Evolutionary conservation across 2,113 vertebrate species (phyloP).

Genomic region (Lampris incognitus): DNA sequence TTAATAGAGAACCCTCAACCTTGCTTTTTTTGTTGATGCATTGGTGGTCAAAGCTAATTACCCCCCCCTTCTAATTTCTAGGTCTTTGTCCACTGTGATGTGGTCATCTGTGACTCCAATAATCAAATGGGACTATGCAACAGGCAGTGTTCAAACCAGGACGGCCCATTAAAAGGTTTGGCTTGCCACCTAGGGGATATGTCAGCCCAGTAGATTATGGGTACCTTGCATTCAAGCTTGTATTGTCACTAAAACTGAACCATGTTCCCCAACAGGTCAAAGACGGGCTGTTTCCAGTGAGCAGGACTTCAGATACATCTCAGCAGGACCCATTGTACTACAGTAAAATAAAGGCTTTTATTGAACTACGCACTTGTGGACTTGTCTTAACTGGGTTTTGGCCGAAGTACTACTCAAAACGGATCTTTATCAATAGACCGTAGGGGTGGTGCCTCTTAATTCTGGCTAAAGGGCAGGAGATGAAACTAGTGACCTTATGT

Average conservation of each 20-base stretch:
- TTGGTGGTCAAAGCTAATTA: no score
- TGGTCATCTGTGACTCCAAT: slow-evolving; percentile 67
- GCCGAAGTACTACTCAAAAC: no score
- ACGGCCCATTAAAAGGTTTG: slow-evolving; percentile 21
- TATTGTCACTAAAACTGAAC: no score
- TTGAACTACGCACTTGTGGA: neutral
- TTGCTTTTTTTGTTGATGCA: no score
- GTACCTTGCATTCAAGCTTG: no score
- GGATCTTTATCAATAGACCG: no score
- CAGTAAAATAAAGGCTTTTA: slow-evolving; percentile 21
- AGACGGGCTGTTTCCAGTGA: slow-evolving; percentile 31
- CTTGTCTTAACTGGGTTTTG: no score
- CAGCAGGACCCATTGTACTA: slow-evolving; percentile 61
- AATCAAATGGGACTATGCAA: slow-evolving; percentile 58
- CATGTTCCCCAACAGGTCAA: slow-evolving; percentile 51
- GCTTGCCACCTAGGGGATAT: neutral
- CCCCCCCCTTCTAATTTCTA: slow-evolving; percentile 19
- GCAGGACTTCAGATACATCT: neutral
- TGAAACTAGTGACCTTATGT: no score
- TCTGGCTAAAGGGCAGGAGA: no score
- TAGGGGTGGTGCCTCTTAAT: no score
- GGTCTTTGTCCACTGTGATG: slow-evolving; percentile 76
- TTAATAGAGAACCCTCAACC: neutral
- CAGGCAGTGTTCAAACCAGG: slow-evolving; percentile 52
- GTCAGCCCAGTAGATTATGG: no score